Base-by-base conservation (phyloP, 2,113 vertebrate genomes). In the Perognathus longimembris region DNA sequence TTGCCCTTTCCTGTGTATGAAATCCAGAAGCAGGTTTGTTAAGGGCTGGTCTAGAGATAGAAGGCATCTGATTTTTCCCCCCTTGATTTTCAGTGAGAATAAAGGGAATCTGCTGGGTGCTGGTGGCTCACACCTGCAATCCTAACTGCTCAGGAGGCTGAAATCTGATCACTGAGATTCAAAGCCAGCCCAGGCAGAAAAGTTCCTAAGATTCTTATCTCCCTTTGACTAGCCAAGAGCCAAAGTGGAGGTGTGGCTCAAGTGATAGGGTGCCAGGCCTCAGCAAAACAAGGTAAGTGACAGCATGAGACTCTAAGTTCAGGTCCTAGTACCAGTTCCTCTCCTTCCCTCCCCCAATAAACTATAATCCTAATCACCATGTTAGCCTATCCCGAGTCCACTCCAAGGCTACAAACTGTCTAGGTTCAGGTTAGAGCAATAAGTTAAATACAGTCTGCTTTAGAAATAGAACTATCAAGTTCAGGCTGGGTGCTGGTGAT, bases 401-500 rank as follows among this genome's bases (percentile, higher is more conserved):
- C 18, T 71, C 36, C 14, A 40, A 54, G 50, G 71, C 20, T 34
- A 12, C 54, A 20, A 20, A 38, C 59, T 42, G 8, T 89, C 77
- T 42, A 66, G 61, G 40, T 0, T 50, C 32, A 24, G 61, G 21
- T 70, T 34, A 88, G 1, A 77, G 64, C n/a, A 71, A 42, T 28
- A n/a, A 32, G 50, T 2, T 26, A 70, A 42, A 70, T 10, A 89
- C 11, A 78, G 36, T 64, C 69, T 90, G 45, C 64, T 93, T 90
- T 90, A 71, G 82, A 93, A 81, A 86, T 61, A 57, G 90, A 88
- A 85, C 26, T 45, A 45, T 18, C 50, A 54, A 54, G 50, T 54
- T 54, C 12, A 54, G 50, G 50, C 50, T 54, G 15, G 12, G 50
- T 3, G 50, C 50, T 54, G 50, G 50, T 54, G 15, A 15, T 54